Evolutionary conservation across 2,888 invertebrate genomes (phyloP).

Genomic region (Archips crataeganus): DNA sequence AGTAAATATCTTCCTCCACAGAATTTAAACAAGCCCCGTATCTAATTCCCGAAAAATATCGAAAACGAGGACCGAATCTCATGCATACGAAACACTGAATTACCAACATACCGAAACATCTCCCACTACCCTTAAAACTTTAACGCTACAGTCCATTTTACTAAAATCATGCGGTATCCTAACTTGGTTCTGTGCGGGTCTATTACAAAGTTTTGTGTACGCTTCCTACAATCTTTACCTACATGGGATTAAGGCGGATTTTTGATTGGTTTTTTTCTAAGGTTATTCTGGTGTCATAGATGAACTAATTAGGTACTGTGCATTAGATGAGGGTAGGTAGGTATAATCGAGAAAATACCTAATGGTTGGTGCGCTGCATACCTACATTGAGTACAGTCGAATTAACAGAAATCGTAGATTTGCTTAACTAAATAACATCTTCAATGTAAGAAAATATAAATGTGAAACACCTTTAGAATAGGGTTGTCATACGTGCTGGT

Average conservation of each 20-base stretch:
- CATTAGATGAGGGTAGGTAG: constrained; percentile 45
- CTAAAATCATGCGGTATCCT: not conserved
- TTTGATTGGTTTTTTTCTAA: not conserved
- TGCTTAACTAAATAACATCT: not conserved
- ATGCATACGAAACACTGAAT: constrained; percentile 41
- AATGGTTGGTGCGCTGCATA: constrained; percentile 6
- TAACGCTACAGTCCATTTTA: constrained; percentile 8
- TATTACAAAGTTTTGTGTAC: constrained; percentile 19
- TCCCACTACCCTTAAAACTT: constrained; percentile 20
- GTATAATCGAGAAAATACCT: constrained; percentile 4
- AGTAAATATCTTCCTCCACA: constrained; percentile 33
- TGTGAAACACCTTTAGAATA: too few species aligned
- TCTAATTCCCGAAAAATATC: constrained; percentile 43
- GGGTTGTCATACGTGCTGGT: too few species aligned
- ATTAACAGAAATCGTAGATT: not conserved
- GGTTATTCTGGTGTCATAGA: constrained; percentile 47
- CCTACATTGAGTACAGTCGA: not conserved
- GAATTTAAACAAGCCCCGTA: constrained; percentile 46
- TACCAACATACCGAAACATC: constrained; percentile 17
- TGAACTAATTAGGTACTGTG: constrained; percentile 55
- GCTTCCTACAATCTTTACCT: not conserved
- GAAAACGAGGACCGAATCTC: constrained; percentile 32
- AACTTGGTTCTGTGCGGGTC: not conserved
- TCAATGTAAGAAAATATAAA: too few species aligned
- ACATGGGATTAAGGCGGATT: not conserved